Evolutionary conservation across 2,797 vertebrate genomes (phyloP).

Genomic region (Nannoperca australis): DNA sequence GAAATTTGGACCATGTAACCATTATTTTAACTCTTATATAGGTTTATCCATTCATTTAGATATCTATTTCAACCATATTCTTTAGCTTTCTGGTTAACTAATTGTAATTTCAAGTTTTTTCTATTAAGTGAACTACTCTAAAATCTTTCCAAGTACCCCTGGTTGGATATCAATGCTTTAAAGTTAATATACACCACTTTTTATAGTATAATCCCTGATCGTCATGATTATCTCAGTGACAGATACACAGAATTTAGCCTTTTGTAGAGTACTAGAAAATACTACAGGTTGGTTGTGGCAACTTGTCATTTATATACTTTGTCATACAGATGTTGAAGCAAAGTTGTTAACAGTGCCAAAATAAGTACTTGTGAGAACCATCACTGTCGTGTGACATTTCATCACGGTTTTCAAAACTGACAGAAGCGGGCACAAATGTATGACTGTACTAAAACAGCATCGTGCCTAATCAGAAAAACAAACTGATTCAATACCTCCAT

Average conservation of each 20-base stretch:
- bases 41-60: not conserved
- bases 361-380: not conserved
- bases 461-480: not conserved
- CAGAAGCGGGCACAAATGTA: not conserved
- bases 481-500: conserved; percentile 88
- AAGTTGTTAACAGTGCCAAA: not conserved
- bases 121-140: not conserved
- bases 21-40: not conserved
- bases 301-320: not conserved
- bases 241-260: not conserved
- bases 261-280: not conserved
- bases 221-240: not conserved
- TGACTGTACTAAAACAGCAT: not conserved
- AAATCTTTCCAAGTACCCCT: not conserved
- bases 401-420: not conserved
- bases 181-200: not conserved
- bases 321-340: not conserved
- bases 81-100: not conserved
- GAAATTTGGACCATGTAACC: not conserved
- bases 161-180: not conserved
- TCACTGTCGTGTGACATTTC: not conserved
- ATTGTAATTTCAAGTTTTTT: not conserved
- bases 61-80: not conserved
- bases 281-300: not conserved
- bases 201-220: not conserved